Percentiles rank a stretch among this genome's conserved stretches.
Conservation (phyloP, 2,797 vertebrate species). For the Margarornis squamiger region DNA sequence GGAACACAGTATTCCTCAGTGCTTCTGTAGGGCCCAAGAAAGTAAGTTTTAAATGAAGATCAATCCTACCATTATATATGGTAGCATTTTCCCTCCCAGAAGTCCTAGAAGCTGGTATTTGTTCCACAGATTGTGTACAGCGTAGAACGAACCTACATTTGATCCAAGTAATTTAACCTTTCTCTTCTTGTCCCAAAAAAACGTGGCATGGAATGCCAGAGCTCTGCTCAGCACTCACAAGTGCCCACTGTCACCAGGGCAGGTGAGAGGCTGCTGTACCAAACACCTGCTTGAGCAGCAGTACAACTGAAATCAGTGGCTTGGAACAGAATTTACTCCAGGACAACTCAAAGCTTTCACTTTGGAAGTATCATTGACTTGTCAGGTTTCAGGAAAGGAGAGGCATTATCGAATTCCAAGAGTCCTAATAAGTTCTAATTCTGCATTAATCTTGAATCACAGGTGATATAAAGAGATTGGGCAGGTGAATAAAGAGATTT, state of each 20-base stretch:
- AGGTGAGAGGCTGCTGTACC: background rate
- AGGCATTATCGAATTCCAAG: background rate
- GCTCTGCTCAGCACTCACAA: background rate
- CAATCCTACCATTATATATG: background rate
- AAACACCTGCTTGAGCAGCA: accelerated
- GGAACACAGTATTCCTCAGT: background rate
- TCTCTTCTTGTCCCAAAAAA: background rate
- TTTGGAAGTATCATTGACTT: background rate
- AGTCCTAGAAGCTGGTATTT: background rate
- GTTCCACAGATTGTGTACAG: background rate
- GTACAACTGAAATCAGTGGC: background rate
- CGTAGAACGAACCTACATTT: background rate
- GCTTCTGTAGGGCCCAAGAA: background rate
- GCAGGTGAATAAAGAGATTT: background rate
- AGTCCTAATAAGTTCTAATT: background rate
- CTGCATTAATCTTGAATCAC: background rate
- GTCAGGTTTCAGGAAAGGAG: background rate
- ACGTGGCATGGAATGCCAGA: accelerated
- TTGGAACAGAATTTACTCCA: background rate
- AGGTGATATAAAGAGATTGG: background rate
- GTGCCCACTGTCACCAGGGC: background rate
- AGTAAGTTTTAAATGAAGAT: background rate
- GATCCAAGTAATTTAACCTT: background rate
- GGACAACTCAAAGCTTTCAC: background rate
- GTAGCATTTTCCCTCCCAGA: background rate